Base-by-base conservation (phyloP, 2,888 invertebrate genomes). In the Tachina fera region DNA sequence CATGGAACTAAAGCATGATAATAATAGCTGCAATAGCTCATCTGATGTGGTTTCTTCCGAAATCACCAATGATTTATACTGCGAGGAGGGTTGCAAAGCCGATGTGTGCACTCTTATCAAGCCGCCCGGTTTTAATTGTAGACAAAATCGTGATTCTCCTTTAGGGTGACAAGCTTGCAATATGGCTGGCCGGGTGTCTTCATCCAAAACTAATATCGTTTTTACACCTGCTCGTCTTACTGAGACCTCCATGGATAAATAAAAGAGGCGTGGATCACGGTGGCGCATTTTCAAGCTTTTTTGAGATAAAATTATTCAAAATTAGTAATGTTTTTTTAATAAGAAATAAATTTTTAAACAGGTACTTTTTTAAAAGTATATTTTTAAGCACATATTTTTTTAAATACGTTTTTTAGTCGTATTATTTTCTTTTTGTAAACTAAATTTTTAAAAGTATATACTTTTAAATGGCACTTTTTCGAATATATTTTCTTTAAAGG, bases 131-230 rank as follows among this genome's bases (percentile, higher is more conserved):
- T 97, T 95, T 90, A 97, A 96, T 93, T 97, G 96, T 80, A 98
- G 94, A 74, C 97, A 96, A 93, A 98, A 98, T 92, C 96, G 96
- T 63, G 98, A 98, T 93, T 98, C 97, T 87, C 98, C 98, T 91
- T 96, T 96, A 1, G 98, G 98, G 93, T 98, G 98, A 91, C 98
- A 98, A 22, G 97, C 96, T 93, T 98, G 98, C 83, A 98, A 93
- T 83, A 97, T 97, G 0, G 98, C 97, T 0, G 98, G 98, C 81
- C 97, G 94, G 0, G 98, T 96, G 89, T 97, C 97, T 88, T 97
- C 97, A 89, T 98, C 98, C 88, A 98, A 93, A 63, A 96, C 96
- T 86, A 98, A 93, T 68, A 97, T 95, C 3, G 97, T 97, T 88
- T 96, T 94, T 11, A 97, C 95, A 1, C 97, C 97, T 11, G 97